Evolutionary conservation across 2,113 vertebrate species (phyloP), one percentile per base, ranked within the genome.

Genomic region (Ochotona curzoniae): DNA sequence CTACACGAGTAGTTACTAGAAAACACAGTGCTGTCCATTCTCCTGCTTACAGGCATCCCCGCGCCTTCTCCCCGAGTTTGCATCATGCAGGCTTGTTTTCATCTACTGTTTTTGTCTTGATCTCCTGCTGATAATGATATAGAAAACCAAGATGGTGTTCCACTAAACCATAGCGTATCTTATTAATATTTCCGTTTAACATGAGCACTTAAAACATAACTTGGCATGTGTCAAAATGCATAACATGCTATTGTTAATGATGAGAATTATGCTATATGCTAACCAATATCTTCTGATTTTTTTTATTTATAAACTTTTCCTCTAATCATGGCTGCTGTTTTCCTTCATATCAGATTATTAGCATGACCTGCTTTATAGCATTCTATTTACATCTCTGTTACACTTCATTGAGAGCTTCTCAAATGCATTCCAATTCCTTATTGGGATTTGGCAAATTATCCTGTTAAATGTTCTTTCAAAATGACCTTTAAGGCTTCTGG

Each of bases 371-470:
- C 32, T 95, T 64, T 67, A 38, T 26, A 91, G 15, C 4, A 38
- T 30, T 74, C 64, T 66, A 30, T 89, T 94, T 83, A 25, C 9
- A 73, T 83, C 44, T 81, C 38, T 80, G 89, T 87, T 95, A 64
- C 83, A 95, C 44, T 91, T 64, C 80, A 94, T 60, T 91, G 74
- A 96, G 76, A 57, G 73, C 5, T 94, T 94, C 94, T 92, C 18
- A 89, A 93, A 94, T 83, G 30, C 25, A 78, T 92, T 82, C 49
- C 4, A 61, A 84, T 93, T 91, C 57, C 64, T 95, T 91, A 91
- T 78, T 92, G 49, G 64, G n/a, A 93, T 88, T 93, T 93, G 57
- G 63, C 64, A 96, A 94, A 94, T 96, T 95, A 94, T 93, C 61
- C 80, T 87, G 17, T 93, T 95, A 91, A 63, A 67, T 3, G 0